Conservation (phyloP, 2,888 invertebrate species). For the Stenoptilia bipunctidactyla region DNA sequence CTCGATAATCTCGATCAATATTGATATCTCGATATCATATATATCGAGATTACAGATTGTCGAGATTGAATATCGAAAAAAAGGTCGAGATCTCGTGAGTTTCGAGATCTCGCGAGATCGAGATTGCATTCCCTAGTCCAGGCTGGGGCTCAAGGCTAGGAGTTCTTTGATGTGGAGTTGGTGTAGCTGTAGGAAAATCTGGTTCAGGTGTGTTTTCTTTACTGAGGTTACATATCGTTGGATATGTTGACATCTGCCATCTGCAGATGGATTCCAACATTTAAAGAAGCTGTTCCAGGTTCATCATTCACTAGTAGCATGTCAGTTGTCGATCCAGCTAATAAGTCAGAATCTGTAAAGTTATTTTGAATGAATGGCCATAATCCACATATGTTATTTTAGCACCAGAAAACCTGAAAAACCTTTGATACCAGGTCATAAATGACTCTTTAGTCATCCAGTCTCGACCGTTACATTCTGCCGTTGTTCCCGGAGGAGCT, state of each 20-base stretch:
- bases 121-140: no score
- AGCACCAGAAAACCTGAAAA: conserved; percentile 1
- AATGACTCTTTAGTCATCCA: conserved; percentile 19
- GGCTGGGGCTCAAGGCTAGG: not conserved
- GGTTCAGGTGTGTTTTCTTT: not conserved
- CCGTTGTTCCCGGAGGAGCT: conserved; percentile 16
- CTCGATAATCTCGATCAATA: not conserved
- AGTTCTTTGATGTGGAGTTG: not conserved
- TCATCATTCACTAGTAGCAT: not conserved
- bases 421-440: conserved; percentile 15
- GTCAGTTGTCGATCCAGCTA: not conserved
- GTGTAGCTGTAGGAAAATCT: not conserved
- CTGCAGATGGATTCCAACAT: not conserved
- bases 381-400: not conserved
- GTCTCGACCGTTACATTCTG: conserved; percentile 20
- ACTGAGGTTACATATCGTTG: not conserved
- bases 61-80: no score
- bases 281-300: not conserved
- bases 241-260: no score
- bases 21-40: not conserved
- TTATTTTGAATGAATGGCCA: not conserved
- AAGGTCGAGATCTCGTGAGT: no score
- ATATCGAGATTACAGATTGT: no score
- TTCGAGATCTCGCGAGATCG: no score
- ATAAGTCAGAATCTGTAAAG: not conserved